A percentile compares a stretch with the other conserved stretches of the same genome.
Evolutionary conservation across 2,888 invertebrate species (phyloP).

Genomic region (Drosophila lutescens): DNA sequence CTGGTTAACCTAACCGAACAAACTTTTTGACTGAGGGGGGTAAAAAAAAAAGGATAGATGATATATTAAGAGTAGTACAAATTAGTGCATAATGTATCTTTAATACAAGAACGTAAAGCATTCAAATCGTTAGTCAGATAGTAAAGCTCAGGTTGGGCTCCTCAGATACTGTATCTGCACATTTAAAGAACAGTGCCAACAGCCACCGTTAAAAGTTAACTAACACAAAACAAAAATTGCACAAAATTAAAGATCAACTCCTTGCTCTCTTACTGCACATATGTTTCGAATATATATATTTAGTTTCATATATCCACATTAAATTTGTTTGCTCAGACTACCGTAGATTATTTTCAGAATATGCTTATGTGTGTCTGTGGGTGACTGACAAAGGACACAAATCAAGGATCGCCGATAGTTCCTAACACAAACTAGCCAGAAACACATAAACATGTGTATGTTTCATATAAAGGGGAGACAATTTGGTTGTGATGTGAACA

Average conservation of each 20-base stretch:
- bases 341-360: constrained; percentile 67
- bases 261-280: constrained; percentile 40
- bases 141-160: constrained; percentile 63
- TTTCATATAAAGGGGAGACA: constrained; percentile 38
- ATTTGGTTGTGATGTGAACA: constrained; percentile 58
- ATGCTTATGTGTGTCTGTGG: constrained; percentile 34
- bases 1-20: constrained; percentile 25
- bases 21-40: constrained; percentile 20
- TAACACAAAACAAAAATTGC: constrained; percentile 61
- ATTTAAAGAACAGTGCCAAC: constrained; percentile 51
- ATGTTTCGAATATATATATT: constrained; percentile 44
- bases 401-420: constrained; percentile 11
- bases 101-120: constrained; percentile 38
- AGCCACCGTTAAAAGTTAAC: constrained; percentile 47
- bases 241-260: constrained; percentile 49
- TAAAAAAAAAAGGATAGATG: constrained; percentile 3
- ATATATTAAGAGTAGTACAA: constrained; percentile 25
- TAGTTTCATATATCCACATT: constrained; percentile 37
- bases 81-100: constrained; percentile 49
- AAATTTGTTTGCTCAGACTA: constrained; percentile 63
- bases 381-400: constrained; percentile 22
- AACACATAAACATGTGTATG: constrained; percentile 34
- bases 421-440: constrained; percentile 24
- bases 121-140: constrained; percentile 59
- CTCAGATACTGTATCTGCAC: constrained; percentile 46